Evolutionary conservation across 2,113 vertebrate species (phyloP).

Genomic region (Tachysurus fulvidraco): DNA sequence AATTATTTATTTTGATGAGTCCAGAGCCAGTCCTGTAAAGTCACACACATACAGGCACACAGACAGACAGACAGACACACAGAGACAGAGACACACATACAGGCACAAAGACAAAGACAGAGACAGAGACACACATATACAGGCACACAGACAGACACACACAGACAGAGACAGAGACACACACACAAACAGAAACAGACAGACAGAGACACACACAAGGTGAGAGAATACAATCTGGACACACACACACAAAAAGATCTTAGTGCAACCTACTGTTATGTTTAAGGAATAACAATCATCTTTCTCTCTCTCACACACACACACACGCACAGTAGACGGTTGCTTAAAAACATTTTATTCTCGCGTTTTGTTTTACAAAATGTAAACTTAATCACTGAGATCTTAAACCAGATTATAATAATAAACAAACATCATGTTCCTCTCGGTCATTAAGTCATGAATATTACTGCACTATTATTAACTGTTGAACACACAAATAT

Average conservation of each 20-base stretch:
- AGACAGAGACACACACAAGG: too few relatives aligned
- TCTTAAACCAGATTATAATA: slow-evolving; percentile 17
- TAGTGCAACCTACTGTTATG: not conserved
- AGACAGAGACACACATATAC: too few relatives aligned
- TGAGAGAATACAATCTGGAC: too few relatives aligned
- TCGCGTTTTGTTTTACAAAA: slow-evolving; percentile 59
- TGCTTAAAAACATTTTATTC: slow-evolving; percentile 57
- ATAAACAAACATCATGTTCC: slow-evolving; percentile 7
- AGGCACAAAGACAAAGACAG: too few relatives aligned
- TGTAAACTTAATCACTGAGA: slow-evolving; percentile 9
- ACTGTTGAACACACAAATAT: slow-evolving; percentile 12
- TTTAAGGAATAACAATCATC: not conserved
- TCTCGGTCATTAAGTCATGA: not conserved
- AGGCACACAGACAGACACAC: too few relatives aligned
- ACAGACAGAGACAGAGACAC: too few relatives aligned
- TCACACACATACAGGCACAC: too few relatives aligned
- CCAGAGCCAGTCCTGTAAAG: not conserved
- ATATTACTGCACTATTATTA: not conserved
- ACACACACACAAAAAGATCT: too few relatives aligned
- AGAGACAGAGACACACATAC: too few relatives aligned
- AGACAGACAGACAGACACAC: too few relatives aligned
- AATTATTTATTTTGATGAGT: not conserved
- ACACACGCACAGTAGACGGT: not conserved
- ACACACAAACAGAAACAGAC: too few relatives aligned
- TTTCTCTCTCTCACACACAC: not conserved